These are phyloP conservation scores for Hafferia zeledoni DNA, from an alignment of 2,797 vertebrate genomes.

Conservation along the genomic window DNA sequence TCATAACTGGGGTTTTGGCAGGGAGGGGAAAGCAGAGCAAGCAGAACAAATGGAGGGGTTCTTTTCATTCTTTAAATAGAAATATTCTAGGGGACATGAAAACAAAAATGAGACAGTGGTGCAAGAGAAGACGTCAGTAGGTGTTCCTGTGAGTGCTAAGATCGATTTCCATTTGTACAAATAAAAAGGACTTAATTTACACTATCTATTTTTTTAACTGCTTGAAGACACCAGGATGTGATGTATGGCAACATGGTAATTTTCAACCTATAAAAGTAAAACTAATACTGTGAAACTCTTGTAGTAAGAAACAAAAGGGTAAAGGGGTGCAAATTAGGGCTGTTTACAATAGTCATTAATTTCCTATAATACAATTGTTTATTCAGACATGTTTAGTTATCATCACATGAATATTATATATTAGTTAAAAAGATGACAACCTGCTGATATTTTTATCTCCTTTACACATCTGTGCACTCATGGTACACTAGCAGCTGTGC, in stretches of 20 bases:
- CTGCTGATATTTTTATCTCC: constrained; percentile 30
- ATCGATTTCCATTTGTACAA: background rate
- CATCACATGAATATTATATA: background rate
- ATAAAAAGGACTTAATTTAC: background rate
- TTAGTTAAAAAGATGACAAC: background rate
- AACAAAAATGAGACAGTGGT: background rate
- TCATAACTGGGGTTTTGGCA: background rate
- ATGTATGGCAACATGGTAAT: background rate
- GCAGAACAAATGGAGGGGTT: background rate
- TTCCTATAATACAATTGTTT: background rate
- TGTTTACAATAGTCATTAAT: background rate
- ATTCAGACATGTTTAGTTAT: background rate
- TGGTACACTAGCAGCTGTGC: constrained; percentile 10
- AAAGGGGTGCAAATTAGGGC: background rate
- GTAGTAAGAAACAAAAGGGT: background rate
- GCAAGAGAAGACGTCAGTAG: background rate
- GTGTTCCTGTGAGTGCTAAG: background rate
- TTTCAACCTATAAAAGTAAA: background rate
- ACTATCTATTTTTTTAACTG: background rate
- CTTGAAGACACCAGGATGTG: background rate
- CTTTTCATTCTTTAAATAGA: background rate
- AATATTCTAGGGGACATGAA: background rate
- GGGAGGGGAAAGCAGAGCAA: background rate
- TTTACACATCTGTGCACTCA: constrained; percentile 47
- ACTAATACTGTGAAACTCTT: background rate